Base-by-base conservation (phyloP, 1,140 invertebrate species). In the Trachymyrmex cornetzi region DNA sequence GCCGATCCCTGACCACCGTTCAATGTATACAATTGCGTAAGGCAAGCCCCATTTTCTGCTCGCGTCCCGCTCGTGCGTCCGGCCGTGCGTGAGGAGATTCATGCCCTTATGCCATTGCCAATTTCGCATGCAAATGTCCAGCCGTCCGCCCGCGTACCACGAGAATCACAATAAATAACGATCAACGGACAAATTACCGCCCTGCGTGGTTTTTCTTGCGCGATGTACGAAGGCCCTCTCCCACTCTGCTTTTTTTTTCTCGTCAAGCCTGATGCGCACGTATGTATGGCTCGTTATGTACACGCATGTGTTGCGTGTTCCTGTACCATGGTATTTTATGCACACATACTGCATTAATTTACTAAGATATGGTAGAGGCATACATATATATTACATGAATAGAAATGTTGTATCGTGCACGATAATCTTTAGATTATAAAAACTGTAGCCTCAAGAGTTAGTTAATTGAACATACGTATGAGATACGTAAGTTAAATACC, bases 121-220 rank as follows among this genome's bases (percentile, higher is more conserved):
- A 92, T 92, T 91, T 92, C 77, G 79, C 85, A 92, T 92, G 92
- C 87, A 91, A 92, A 92, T 92, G 77, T 85, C 71, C 69, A 44
- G 55, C 69, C 55, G 55, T 50, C 64, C 64, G 50, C 66, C 57
- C 57, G 75, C 71, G 89, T 82, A 87, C 86, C 64, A 71, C 66
- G 69, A 66, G 86, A 80, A 91, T 92, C 80, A 87, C 89, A 88
- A 92, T 93, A 92, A 93, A 92, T 92, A 92, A 92, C 86, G 91
- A 93, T 92, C 89, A 89, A 80, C 90, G 24, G 77, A 81, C 89
- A 90, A 90, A 91, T 91, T 90, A 85, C 89, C 82, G 63, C 53
- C 55, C 48, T 55, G 48, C 59, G 59, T 22, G 4, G n/a, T 57
- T 55, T 9, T 85, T 84, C 74, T 74, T 61, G 22, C 24, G 80